Percentiles rank a stretch among this genome's conserved stretches.
phyloP scores from a whole-genome alignment of 2,797 vertebrate genomes.

The Premnoplex brunnescens region DNA sequence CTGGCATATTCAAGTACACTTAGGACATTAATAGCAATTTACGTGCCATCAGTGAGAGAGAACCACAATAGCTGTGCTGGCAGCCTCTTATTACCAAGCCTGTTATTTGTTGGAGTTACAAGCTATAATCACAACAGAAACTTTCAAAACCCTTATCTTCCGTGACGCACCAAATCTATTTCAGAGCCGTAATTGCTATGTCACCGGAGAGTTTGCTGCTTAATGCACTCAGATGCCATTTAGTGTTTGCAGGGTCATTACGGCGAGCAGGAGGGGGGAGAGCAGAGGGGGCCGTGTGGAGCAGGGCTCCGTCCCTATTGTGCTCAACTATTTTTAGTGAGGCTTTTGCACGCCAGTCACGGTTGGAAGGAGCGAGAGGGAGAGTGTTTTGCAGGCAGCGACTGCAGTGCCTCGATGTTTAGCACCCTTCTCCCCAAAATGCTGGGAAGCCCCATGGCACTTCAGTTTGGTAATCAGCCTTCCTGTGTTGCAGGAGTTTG shows the following conservation, averaged over 20 bases:
- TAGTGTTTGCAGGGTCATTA: constrained; percentile 84
- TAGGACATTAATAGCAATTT: constrained; percentile 97
- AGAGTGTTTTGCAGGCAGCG: neutral
- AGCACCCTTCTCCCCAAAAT: neutral
- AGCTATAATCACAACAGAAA: constrained; percentile 95
- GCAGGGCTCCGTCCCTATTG: constrained; percentile 31
- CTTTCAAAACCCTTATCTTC: constrained; percentile 87
- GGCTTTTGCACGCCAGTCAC: neutral
- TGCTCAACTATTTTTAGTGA: constrained; percentile 45
- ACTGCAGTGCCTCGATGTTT: accelerated
- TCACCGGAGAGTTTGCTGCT: constrained; percentile 82
- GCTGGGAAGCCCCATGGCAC: neutral
- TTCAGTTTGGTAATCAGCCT: neutral
- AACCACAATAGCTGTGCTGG: constrained; percentile 86
- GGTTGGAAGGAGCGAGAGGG: neutral
- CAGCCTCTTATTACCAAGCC: constrained; percentile 97
- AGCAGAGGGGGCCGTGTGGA: neutral
- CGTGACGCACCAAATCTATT: constrained; percentile 92
- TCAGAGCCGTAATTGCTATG: constrained; percentile 94
- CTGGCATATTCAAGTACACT: constrained; percentile 94
- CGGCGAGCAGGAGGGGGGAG: constrained; percentile 63
- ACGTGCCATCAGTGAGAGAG: constrained; percentile 88
- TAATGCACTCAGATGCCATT: constrained; percentile 86
- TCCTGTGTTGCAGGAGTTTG: neutral
- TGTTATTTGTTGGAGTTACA: constrained; percentile 96